Evolutionary conservation across 1,140 invertebrate species (phyloP).

Genomic region (Macrobrachium rosenbergii): DNA sequence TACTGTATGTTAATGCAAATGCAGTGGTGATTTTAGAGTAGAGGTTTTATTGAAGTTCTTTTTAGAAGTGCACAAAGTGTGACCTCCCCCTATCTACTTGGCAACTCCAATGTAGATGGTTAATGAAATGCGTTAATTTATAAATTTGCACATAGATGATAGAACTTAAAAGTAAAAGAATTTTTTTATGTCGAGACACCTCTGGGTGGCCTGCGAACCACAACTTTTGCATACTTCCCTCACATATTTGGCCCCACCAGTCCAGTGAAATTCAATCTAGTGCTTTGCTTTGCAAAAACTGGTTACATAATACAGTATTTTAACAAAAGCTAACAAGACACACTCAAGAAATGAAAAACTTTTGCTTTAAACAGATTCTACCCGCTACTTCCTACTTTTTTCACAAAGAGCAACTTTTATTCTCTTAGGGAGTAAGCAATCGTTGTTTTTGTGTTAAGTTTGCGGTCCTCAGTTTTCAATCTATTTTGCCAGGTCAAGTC

Average conservation of each 20-base stretch:
- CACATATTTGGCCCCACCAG: too few relatives aligned
- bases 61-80: conserved; percentile 34
- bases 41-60: conserved; percentile 28
- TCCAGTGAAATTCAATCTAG: too few relatives aligned
- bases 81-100: conserved; percentile 67
- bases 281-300: too few relatives aligned
- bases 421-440: not conserved
- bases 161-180: not conserved
- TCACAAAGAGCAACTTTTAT: not conserved
- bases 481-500: conserved; percentile 23
- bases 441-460: not conserved
- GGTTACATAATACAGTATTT: too few relatives aligned
- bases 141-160: conserved; percentile 53
- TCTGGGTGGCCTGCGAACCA: not conserved
- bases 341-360: too few relatives aligned
- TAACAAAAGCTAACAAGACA: too few relatives aligned
- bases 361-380: too few relatives aligned
- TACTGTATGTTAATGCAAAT: conserved; percentile 4
- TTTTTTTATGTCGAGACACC: not conserved
- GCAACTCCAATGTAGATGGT: conserved; percentile 48
- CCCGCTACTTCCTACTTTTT: too few relatives aligned
- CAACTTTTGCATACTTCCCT: not conserved
- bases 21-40: conserved; percentile 30
- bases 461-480: too few relatives aligned
- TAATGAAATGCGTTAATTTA: conserved; percentile 52